Base-by-base conservation (phyloP, 2,888 invertebrate genomes). In the Agrochola lychnidis region DNA sequence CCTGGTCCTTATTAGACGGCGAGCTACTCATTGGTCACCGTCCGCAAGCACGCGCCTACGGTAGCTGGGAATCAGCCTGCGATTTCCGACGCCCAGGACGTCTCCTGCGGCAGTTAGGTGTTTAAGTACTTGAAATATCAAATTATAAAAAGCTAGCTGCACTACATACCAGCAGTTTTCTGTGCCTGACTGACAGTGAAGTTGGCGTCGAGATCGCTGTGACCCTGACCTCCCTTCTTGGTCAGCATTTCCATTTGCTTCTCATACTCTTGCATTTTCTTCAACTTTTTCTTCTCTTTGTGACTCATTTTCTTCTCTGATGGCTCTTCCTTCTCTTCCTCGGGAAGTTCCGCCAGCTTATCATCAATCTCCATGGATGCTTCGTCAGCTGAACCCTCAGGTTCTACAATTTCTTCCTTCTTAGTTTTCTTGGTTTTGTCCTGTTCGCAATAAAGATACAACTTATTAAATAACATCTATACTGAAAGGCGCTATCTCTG, bases 131-230 rank as follows among this genome's bases (percentile, higher is more conserved):
- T n/a, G 2, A 36, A 56, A 56, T 56, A 36, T 56, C 16, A 68
- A 36, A n/a, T n/a, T n/a, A 36, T 16, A 56, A n/a, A 42, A 63
- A 64, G 30, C 12, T 63, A 14, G 16, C 45, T 78, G 77, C 87
- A 83, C 45, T 78, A 80, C 88, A 83, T 86, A 97, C 97, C 98
- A 40, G 97, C 97, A 84, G 97, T 97, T 93, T 98, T 98, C 96
- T 98, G 97, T 88, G 98, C 97, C 97, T 98, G 98, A 7, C 99
- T 99, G 82, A 99, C 98, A 6, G 99, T 99, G 93, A 99, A 99
- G 94, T 99, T 99, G 57, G 98, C 98, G 78, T 98, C 99, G 25
- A 99, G 96, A 76, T 99, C 99, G 61, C 99, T 99, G 92, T 98
- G 98, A 0, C 99, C 99, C 92, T 98, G 98, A 0, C 99, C 99